phyloP scores from a whole-genome alignment of 2,888 invertebrate genomes.

The Notocelia uddmanniana region DNA sequence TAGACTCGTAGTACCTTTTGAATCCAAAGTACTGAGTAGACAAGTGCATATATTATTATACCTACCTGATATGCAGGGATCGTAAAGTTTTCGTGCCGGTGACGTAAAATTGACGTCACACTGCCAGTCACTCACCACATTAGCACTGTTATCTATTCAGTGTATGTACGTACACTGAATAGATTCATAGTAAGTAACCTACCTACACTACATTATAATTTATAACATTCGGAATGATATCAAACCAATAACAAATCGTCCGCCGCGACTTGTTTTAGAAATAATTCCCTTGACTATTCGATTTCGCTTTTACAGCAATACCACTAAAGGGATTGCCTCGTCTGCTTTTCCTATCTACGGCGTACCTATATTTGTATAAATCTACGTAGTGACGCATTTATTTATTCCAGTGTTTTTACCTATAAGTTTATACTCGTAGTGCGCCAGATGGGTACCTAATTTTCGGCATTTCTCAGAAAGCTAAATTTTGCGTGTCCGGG shows the following conservation, averaged over 20 bases:
- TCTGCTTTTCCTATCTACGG: conserved; percentile 19
- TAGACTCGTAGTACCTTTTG: too few relatives aligned
- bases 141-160: too few relatives aligned
- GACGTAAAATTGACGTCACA: too few relatives aligned
- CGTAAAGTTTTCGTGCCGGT: too few relatives aligned
- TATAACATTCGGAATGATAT: neutral
- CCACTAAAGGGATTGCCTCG: conserved; percentile 33
- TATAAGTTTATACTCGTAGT: neutral
- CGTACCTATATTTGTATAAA: conserved; percentile 6
- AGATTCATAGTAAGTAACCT: neutral
- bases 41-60: too few relatives aligned
- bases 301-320: conserved; percentile 31
- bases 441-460: neutral
- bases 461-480: too few relatives aligned
- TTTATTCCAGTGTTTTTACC: neutral
- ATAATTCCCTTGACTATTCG: conserved; percentile 31
- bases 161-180: too few relatives aligned
- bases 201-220: conserved; percentile 3
- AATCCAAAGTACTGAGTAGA: too few relatives aligned
- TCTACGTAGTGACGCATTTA: conserved; percentile 2
- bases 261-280: conserved; percentile 13
- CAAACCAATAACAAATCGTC: neutral
- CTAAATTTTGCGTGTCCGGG: too few relatives aligned
- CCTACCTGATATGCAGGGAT: too few relatives aligned
- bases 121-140: too few relatives aligned